Percentiles rank a stretch among this genome's conserved stretches.
These are phyloP conservation scores for Rhabdophis nuchalis DNA, from an alignment of 2,797 vertebrate species.

Conservation along the genomic window DNA sequence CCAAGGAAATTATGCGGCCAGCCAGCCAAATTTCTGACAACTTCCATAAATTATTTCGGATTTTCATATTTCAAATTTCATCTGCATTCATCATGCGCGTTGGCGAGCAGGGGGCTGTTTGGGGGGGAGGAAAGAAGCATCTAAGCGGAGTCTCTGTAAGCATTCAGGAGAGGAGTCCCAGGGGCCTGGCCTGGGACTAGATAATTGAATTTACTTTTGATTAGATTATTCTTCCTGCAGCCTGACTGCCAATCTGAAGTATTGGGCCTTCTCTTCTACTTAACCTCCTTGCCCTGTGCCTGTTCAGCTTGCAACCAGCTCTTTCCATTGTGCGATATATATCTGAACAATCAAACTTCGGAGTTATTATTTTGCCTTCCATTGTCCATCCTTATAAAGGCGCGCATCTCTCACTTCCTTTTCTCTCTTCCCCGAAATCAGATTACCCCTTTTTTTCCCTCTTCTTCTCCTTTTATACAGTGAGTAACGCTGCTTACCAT, in stretches of 20 bases:
- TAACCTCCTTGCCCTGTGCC: conserved; percentile 98
- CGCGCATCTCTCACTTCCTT: conserved; percentile 90
- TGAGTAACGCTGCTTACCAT: conserved; percentile 80
- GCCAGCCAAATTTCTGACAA: conserved; percentile 94
- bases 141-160: conserved; percentile 82
- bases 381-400: conserved; percentile 98
- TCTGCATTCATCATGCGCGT: conserved; percentile 96
- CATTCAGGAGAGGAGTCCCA: conserved; percentile 86
- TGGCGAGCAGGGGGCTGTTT: conserved; percentile 72
- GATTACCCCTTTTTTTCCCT: conserved; percentile 68
- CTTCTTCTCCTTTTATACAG: conserved; percentile 36
- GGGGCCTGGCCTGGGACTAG: conserved; percentile 92
- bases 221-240: conserved; percentile 99
- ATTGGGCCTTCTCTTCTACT: conserved; percentile 99
- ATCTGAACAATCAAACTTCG: conserved; percentile 93
- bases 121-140: conserved; percentile 62
- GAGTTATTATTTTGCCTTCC: conserved; percentile 98
- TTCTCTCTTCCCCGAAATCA: conserved; percentile 85
- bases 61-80: conserved; percentile 99
- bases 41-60: conserved; percentile 99
- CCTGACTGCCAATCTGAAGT: conserved; percentile 99
- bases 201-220: conserved; percentile 99
- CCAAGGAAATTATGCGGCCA: conserved; percentile 82
- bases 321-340: conserved; percentile 84
- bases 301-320: conserved; percentile 87